A percentile compares a stretch with the other conserved stretches of the same genome.
These are phyloP conservation scores for Trichogramma pretiosum DNA, from an alignment of 1,140 invertebrate genomes.

Conservation along the genomic window DNA sequence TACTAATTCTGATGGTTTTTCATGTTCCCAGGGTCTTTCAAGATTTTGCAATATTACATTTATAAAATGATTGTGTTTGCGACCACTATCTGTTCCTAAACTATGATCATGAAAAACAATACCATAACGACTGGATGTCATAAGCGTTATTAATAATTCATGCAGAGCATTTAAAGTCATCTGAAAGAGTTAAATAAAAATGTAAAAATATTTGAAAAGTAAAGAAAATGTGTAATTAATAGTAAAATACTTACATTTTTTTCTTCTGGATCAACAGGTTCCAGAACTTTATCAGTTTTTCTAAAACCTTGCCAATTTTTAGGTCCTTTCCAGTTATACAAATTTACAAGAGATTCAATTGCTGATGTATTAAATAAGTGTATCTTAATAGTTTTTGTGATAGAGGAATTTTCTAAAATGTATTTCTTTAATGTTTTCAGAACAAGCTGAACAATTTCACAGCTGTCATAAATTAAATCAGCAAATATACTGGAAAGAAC, in stretches of 20 bases:
- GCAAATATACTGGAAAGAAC: slow-evolving; percentile 56
- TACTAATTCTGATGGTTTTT: slow-evolving; percentile 54
- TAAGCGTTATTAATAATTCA: slow-evolving; percentile 56
- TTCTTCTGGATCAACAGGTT: slow-evolving; percentile 37
- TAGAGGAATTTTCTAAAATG: slow-evolving; percentile 55
- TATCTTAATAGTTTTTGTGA: slow-evolving; percentile 66
- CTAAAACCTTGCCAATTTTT: slow-evolving; percentile 38
- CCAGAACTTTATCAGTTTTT: slow-evolving; percentile 24
- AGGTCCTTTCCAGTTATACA: slow-evolving; percentile 70
- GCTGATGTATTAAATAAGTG: slow-evolving; percentile 59
- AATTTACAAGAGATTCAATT: slow-evolving; percentile 55
- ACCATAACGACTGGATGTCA: slow-evolving; percentile 62
- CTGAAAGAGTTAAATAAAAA: slow-evolving; percentile 21
- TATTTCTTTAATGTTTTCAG: slow-evolving; percentile 58
- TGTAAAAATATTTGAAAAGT: slow-evolving; percentile 2
- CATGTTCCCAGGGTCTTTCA: slow-evolving; percentile 58
- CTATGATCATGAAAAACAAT: slow-evolving; percentile 56
- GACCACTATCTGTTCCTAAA: slow-evolving; percentile 47
- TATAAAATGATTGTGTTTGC: slow-evolving; percentile 54
- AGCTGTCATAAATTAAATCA: slow-evolving; percentile 58
- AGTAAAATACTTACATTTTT: slow-evolving; percentile 38
- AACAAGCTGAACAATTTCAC: slow-evolving; percentile 55
- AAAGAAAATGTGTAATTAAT: neutral
- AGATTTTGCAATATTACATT: slow-evolving; percentile 54
- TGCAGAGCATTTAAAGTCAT: slow-evolving; percentile 50